phyloP scores from a whole-genome alignment of 2,888 invertebrate genomes.

The Lamellibrachia satsuma region DNA sequence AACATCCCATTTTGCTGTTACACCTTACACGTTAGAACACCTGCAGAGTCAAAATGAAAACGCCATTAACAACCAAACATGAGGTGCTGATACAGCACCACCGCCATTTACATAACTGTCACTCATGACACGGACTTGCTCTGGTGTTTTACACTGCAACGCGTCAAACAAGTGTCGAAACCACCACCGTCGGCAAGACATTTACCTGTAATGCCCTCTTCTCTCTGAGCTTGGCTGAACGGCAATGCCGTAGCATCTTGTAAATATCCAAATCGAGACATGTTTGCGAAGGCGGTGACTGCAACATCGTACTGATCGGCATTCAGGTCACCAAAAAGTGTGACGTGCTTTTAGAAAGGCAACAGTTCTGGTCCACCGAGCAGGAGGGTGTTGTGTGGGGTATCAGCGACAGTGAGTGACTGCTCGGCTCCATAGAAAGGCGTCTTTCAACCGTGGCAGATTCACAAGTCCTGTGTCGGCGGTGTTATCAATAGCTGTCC shows the following conservation, averaged over 20 bases:
- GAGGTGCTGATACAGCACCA: not conserved
- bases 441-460: not conserved
- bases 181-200: not conserved
- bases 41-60: not conserved
- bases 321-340: slow-evolving; percentile 9
- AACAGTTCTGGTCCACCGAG: not conserved
- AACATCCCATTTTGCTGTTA: not conserved
- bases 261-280: slow-evolving; percentile 13
- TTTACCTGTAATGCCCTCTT: not conserved
- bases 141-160: not conserved
- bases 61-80: not conserved
- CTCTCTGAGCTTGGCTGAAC: not conserved
- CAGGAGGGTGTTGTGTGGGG: not conserved
- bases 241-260: not conserved
- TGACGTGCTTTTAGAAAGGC: not conserved
- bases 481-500: not conserved
- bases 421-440: not conserved
- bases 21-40: not conserved
- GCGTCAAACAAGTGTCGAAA: not conserved
- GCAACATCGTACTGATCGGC: not conserved
- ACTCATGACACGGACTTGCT: not conserved
- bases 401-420: not conserved
- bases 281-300: not conserved
- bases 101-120: slow-evolving; percentile 6
- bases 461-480: not conserved